Evolutionary conservation across 2,888 invertebrate species (phyloP), one percentile per base, ranked within the genome.

Genomic region (Sinelater perroti): DNA sequence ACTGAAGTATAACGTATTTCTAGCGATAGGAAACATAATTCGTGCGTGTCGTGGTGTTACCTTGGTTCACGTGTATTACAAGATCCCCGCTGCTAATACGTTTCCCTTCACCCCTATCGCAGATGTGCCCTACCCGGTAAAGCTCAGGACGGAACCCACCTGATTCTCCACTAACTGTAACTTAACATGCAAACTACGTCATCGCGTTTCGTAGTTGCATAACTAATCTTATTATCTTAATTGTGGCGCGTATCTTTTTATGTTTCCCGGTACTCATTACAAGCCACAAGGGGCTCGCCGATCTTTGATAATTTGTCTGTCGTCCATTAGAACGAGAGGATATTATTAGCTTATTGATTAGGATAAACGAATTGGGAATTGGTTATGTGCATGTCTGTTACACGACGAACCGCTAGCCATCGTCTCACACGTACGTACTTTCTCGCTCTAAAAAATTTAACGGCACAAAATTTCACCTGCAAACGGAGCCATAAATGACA

Each of bases 221-320:
- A 54, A 58, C 61, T 70, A 74, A 72, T 72, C 74, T 70, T 69
- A 72, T 73, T 72, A 73, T 74, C 73, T 75, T 73, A 75, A 75
- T 75, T 74, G 67, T 62, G 70, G 70, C 71, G 68, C 71, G 63
- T 64, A 56, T 36, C 54, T 62, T 55, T 52, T 40, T 46, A 14
- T 28, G 38, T 40, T 38, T 14, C 35, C 31, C 26, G 38, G 31
- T 46, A 38, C 40, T 52, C 46, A 36, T 40, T 46, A 16, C 33
- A 26, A 20, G n/a, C 40, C 38, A 42, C 21, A 18, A 31, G 24
- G 47, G 31, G 28, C 30, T 33, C n/a, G n/a, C n/a, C n/a, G n/a
- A n/a, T n/a, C n/a, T n/a, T n/a, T n/a, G n/a, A n/a, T n/a, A n/a
- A n/a, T n/a, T n/a, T n/a, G n/a, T n/a, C n/a, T n/a, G n/a, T n/a